Conservation (phyloP, 2,113 vertebrate species). For the Grus americana region DNA sequence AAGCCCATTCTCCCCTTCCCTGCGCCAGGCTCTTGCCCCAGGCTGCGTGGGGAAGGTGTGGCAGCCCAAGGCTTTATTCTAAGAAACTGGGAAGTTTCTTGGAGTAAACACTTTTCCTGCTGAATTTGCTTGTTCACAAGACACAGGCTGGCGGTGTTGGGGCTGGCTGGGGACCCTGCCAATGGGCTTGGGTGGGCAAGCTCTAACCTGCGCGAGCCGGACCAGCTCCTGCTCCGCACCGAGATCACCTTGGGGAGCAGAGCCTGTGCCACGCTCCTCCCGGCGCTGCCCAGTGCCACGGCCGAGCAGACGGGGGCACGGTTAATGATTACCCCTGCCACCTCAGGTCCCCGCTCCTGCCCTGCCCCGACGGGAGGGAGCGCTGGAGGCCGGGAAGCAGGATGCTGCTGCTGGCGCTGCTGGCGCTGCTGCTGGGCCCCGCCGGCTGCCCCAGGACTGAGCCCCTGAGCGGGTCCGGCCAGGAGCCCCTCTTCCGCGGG, state of each 20-base stretch:
- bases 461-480: conserved; percentile 16
- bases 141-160: not conserved
- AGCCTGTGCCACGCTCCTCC: not conserved
- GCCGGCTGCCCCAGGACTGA: conserved; percentile 62
- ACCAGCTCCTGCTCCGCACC: not conserved
- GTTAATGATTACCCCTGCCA: conserved; percentile 72
- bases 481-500: conserved; percentile 79
- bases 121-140: not conserved
- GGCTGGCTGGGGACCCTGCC: not conserved
- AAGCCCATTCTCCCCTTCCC: accelerated
- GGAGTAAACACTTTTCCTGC: not conserved
- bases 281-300: accelerated
- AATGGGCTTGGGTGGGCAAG: not conserved
- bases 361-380: not conserved
- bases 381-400: not conserved
- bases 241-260: not conserved
- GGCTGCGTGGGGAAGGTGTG: accelerated
- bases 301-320: no score
- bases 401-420: conserved; percentile 30
- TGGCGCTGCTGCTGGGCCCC: conserved; percentile 36
- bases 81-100: not conserved
- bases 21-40: accelerated
- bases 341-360: not conserved
- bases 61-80: not conserved
- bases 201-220: accelerated